Evolutionary conservation across 1,140 invertebrate genomes (phyloP), one percentile per base, ranked within the genome.

Genomic region (Zaprionus africanus): DNA sequence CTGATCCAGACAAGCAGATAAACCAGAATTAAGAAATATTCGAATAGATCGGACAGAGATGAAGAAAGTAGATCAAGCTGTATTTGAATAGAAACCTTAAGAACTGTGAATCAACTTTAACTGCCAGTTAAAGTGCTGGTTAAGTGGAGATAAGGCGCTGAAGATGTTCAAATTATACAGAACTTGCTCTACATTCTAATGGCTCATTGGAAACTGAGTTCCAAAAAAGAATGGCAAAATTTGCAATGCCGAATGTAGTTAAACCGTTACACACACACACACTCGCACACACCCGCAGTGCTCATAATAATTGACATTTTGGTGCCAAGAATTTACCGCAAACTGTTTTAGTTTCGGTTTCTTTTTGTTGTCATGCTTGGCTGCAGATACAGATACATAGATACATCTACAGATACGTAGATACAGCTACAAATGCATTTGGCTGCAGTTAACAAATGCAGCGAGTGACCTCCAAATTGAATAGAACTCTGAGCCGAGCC

Each of bases 261-360:
- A 19, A 58, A 57, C 17, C 36, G 54, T 58, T 58, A 58, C 31
- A 36, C 38, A 43, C 11, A 54, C 22, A 28, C 22, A 15, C 22
- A 54, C 22, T 28, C 15, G n/a, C 26, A 28, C 26, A 56, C 26
- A 24, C 24, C 26, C 73, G 46, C 43, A 60, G 38, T 54, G 53
- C 67, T 64, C 75, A 72, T 79, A 75, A 84, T 87, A 88, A 87
- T 87, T 87, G 84, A 87, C 84, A 87, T 87, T 87, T 87, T 84
- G 80, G 84, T 81, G 84, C 84, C 84, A 87, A 88, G 84, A 88
- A 88, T 79, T 76, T 79, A 90, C 81, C 84, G 81, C 84, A 87
- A 87, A 88, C 78, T 74, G 84, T 81, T 87, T 87, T 60, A 84
- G 85, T 78, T 78, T 78, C 22, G 46, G 63, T 62, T 77, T 67